Conservation (phyloP, 2,113 vertebrate species). For the Protomyctophum bolini region DNA sequence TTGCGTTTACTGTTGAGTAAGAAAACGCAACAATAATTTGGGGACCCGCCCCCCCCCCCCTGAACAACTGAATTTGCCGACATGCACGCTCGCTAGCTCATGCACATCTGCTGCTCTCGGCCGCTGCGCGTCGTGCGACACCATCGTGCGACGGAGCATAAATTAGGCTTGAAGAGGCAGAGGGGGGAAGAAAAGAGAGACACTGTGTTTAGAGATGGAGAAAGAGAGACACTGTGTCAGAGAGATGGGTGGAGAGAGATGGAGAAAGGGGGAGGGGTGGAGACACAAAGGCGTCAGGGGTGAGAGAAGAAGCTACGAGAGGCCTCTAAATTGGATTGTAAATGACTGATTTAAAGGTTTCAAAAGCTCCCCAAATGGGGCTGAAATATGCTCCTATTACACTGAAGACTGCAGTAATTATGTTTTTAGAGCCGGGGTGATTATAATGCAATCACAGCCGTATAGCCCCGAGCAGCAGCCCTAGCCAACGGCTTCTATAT, state of each 20-base stretch:
- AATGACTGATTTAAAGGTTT: conserved; percentile 38
- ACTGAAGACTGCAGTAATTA: conserved; percentile 34
- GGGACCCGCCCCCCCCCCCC: neutral
- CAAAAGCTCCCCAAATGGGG: conserved; percentile 16
- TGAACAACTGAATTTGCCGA: neutral
- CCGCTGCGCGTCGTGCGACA: too few relatives aligned
- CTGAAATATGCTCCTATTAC: conserved; percentile 37
- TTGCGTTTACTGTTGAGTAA: neutral
- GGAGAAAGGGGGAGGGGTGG: neutral
- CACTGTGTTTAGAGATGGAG: neutral
- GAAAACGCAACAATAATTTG: neutral
- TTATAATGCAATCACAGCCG: conserved; percentile 26
- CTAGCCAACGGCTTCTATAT: neutral
- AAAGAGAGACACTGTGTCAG: neutral
- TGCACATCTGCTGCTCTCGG: too few relatives aligned
- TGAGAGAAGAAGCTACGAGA: neutral
- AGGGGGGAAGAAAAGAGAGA: too few relatives aligned
- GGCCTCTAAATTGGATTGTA: conserved; percentile 27
- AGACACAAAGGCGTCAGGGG: neutral
- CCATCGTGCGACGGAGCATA: too few relatives aligned
- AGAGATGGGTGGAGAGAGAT: neutral
- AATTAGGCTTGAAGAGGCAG: too few relatives aligned
- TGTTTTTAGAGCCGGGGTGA: conserved; percentile 26
- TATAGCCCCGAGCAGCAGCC: conserved; percentile 36
- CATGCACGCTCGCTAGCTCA: too few relatives aligned